Conservation (phyloP, 2,797 vertebrate genomes). For the Eospalax fontanierii region DNA sequence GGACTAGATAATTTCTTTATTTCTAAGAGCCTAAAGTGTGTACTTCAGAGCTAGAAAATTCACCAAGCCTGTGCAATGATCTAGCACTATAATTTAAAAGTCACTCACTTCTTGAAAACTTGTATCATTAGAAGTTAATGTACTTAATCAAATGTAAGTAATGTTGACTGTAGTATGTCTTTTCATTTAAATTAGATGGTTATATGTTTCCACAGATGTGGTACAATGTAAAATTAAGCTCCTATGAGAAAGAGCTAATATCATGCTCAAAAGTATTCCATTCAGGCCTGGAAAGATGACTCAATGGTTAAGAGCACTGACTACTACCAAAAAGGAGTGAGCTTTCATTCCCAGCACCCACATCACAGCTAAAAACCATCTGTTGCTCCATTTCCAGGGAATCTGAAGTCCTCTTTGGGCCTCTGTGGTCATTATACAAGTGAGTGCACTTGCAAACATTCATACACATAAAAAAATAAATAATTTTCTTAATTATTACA, state of each 20-base stretch:
- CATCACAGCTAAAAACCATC: no score
- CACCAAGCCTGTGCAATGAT: background rate
- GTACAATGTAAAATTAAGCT: conserved; percentile 13
- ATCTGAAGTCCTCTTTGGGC: no score
- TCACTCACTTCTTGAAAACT: background rate
- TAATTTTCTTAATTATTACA: background rate
- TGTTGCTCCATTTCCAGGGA: no score
- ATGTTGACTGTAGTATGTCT: background rate
- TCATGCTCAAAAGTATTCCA: background rate
- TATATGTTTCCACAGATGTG: background rate
- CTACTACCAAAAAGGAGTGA: no score
- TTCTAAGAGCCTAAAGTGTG: background rate
- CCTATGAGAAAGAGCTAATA: background rate
- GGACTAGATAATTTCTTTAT: background rate
- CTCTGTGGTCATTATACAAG: no score
- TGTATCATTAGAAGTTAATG: background rate
- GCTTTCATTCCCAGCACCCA: no score
- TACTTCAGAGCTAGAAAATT: background rate
- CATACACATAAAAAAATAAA: no score
- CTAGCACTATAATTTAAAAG: background rate
- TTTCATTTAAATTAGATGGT: conserved; percentile 5
- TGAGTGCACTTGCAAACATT: no score
- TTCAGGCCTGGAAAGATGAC: no score
- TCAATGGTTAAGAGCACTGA: no score
- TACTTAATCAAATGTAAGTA: conserved; percentile 18